phyloP scores from a whole-genome alignment of 2,797 vertebrate species.

The Bryconaethiops microstoma region DNA sequence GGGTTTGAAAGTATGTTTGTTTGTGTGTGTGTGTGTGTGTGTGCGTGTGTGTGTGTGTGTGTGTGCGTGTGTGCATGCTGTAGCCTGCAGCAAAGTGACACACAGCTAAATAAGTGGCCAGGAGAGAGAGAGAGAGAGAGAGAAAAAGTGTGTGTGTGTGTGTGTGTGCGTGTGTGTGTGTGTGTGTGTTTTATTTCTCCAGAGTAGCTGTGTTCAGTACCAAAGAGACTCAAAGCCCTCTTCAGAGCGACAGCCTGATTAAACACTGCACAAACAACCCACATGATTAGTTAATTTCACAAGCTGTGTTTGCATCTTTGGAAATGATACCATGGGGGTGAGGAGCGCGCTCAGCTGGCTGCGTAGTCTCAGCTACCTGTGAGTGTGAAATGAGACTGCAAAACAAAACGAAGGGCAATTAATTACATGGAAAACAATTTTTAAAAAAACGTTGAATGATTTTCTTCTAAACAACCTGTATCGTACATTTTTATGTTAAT shows the following conservation, averaged over 20 bases:
- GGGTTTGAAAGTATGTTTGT: background rate
- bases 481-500: no score
- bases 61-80: background rate
- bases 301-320: constrained; percentile 20
- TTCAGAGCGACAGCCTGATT: constrained; percentile 13
- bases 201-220: constrained; percentile 3
- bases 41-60: background rate
- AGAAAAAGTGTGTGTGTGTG: background rate
- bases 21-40: background rate
- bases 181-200: background rate
- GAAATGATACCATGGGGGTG: background rate
- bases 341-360: background rate
- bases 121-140: background rate
- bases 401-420: background rate
- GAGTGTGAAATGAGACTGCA: background rate
- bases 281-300: constrained; percentile 31
- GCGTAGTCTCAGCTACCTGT: background rate
- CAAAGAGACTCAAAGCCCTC: background rate
- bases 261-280: constrained; percentile 2
- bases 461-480: no score
- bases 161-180: background rate
- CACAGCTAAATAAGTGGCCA: background rate
- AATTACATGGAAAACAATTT: no score
- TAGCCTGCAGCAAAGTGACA: constrained; percentile 47
- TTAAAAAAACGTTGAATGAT: no score